These are phyloP conservation scores for Augochlora pura DNA, from an alignment of 1,140 invertebrate species.

Conservation along the genomic window DNA sequence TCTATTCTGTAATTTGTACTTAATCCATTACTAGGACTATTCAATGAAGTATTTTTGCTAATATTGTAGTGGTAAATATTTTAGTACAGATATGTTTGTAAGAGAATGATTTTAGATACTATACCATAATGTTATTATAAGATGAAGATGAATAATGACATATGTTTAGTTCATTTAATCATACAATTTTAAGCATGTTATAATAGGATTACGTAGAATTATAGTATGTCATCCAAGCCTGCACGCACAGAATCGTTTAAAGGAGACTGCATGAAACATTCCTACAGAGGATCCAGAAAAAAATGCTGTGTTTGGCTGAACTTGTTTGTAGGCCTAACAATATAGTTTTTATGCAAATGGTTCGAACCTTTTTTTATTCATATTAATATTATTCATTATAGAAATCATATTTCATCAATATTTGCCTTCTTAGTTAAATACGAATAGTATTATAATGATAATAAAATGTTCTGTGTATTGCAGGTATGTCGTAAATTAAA, in stretches of 20 bases:
- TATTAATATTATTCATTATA: constrained; percentile 25
- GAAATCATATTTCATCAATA: constrained; percentile 5
- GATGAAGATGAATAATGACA: constrained; percentile 10
- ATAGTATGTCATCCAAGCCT: constrained; percentile 29
- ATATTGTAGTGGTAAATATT: neutral
- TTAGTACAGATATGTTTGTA: constrained; percentile 1
- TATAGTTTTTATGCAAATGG: constrained; percentile 36
- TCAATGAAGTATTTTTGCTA: neutral
- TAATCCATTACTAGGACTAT: neutral
- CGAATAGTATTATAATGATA: neutral
- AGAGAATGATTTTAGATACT: constrained; percentile 20
- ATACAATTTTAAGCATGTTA: constrained; percentile 40
- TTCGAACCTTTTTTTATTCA: constrained; percentile 25
- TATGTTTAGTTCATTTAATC: constrained; percentile 28
- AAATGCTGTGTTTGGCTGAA: constrained; percentile 25
- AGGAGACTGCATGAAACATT: constrained; percentile 34
- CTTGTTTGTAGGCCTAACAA: constrained; percentile 16
- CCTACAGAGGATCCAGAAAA: constrained; percentile 32
- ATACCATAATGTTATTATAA: constrained; percentile 3
- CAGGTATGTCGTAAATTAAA: constrained; percentile 12
- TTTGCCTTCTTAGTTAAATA: constrained; percentile 5
- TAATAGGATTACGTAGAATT: constrained; percentile 28
- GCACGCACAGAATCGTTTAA: constrained; percentile 24
- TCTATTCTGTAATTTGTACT: constrained; percentile 2
- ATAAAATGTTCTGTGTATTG: constrained; percentile 10